Base-by-base conservation (phyloP, 2,113 vertebrate genomes). In the Tragelaphus strepsiceros region DNA sequence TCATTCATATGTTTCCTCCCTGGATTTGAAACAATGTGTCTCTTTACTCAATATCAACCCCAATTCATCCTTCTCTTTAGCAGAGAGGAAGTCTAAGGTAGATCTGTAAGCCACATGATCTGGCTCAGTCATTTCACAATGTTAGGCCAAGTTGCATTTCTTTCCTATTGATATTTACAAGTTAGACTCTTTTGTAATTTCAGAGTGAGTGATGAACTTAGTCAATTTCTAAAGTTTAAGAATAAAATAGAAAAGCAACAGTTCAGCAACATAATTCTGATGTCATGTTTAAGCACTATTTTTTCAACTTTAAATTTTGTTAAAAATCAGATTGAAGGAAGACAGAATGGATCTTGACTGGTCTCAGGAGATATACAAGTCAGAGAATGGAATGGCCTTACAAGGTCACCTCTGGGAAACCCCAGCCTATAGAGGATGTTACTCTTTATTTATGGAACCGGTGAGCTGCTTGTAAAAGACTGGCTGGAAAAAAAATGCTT, bases 371-470 rank as follows among this genome's bases (percentile, higher is more conserved):
- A 88, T 91, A 83, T 6, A 49, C 24, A 95, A 77, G 96, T 67
- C 62, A 97, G 77, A 83, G 91, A 88, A 49, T 14, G 24, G 7
- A 16, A 80, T 61, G 22, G 74, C 83, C 56, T 62, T 80, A 87
- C 46, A 94, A 96, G 30, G 59, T 96, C 59, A 96, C 22, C 87
- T 97, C 62, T 0, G 2, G 64, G 28, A 86, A 89, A 54, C 2
- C 6, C 17, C 51, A 6, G 6, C 32, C 39, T 94, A 7, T 92
- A 94, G 58, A 92, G 32, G 93, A 92, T 30, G 6, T 21, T 61
- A 32, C 35, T 94, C 93, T 87, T 98, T 98, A 96, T 98, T 98
- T 98, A 94, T 92, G 53, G 49, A 91, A 77, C 22, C 58, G 51
- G 16, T 15, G 58, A 96, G 43, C 43, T 94, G 28, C 88, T 98